These are phyloP conservation scores for Progne subis DNA, from an alignment of 2,113 vertebrate species.

Conservation along the genomic window DNA sequence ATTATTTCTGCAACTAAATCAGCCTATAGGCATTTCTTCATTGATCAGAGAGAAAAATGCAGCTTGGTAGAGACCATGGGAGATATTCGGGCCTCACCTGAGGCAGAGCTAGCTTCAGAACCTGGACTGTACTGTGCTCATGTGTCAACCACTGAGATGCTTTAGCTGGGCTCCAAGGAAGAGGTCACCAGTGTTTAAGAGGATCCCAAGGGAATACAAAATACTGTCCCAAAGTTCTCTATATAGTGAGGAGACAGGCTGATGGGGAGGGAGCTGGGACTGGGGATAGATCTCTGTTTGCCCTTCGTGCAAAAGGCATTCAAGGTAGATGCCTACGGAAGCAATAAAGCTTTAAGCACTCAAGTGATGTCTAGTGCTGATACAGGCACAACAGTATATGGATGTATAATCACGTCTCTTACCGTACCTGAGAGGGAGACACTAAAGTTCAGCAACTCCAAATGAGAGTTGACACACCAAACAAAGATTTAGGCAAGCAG, in stretches of 20 bases:
- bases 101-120: background rate
- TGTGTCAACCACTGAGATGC: background rate
- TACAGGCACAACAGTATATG: fast-evolving
- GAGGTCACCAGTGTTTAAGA: background rate
- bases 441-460: background rate
- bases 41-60: background rate
- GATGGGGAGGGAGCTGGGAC: background rate
- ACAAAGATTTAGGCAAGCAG: background rate
- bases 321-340: background rate
- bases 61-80: background rate
- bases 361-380: background rate
- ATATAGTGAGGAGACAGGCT: background rate
- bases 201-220: background rate
- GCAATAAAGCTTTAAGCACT: background rate
- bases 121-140: background rate
- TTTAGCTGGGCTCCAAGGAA: background rate
- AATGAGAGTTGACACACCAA: background rate
- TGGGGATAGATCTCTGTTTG: background rate
- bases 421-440: background rate
- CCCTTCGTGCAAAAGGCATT: background rate
- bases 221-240: background rate
- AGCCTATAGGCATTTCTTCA: background rate
- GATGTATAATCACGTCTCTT: background rate
- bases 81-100: background rate
- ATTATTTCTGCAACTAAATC: background rate